These are phyloP conservation scores for Podarcis raffonei DNA, from an alignment of 2,113 vertebrate genomes.

Conservation along the genomic window DNA sequence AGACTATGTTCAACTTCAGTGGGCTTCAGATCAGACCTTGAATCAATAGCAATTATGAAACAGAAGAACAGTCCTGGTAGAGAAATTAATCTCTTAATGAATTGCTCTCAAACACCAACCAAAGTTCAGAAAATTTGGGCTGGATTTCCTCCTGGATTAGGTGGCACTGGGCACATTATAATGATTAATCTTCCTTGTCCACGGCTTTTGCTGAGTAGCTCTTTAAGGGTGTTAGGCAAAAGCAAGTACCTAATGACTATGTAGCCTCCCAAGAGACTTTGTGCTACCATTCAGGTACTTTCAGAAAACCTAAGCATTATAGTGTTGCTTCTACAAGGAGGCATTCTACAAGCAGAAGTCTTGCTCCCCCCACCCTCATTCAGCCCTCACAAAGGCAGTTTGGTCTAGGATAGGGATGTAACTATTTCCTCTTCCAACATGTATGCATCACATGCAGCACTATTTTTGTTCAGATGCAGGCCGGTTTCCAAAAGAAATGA, in stretches of 20 bases:
- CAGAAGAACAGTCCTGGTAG: constrained; percentile 11
- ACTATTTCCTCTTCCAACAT: no score
- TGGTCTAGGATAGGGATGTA: no score
- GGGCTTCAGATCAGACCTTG: constrained; percentile 24
- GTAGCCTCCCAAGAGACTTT: not conserved
- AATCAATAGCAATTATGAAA: constrained; percentile 35
- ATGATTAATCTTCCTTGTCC: constrained; percentile 34
- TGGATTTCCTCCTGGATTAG: constrained; percentile 14
- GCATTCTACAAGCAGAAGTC: not conserved
- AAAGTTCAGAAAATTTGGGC: constrained; percentile 24
- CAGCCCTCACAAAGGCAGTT: not conserved
- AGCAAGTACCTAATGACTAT: constrained; percentile 8
- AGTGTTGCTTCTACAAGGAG: not conserved
- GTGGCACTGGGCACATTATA: constrained; percentile 3
- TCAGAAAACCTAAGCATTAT: not conserved
- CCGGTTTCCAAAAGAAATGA: no score
- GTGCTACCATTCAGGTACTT: not conserved
- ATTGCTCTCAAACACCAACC: not conserved
- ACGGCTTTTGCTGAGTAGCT: constrained; percentile 25
- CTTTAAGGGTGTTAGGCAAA: not conserved
- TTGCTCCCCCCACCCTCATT: no score
- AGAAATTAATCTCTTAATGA: constrained; percentile 39
- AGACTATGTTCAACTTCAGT: constrained; percentile 2
- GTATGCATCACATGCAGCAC: no score
- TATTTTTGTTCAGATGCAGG: no score